These are phyloP conservation scores for Drosophila ustulata DNA, from an alignment of 2,888 invertebrate genomes.

Conservation along the genomic window DNA sequence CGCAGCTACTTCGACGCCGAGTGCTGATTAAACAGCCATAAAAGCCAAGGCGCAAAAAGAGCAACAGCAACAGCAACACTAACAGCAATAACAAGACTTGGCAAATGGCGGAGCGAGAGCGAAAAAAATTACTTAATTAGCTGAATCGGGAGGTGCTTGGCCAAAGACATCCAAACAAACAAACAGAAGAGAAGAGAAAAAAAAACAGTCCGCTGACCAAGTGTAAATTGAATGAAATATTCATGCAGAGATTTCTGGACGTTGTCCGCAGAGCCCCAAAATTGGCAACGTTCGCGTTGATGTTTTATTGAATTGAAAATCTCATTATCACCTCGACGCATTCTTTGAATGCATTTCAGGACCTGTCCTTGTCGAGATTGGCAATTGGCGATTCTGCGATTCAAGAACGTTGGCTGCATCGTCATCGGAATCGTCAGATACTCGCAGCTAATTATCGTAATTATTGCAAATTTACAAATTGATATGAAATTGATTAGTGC, in stretches of 20 bases:
- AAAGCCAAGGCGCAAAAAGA: conserved; percentile 45
- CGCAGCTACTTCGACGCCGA: conserved; percentile 42
- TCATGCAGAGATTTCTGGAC: conserved; percentile 74
- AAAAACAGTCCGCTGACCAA: conserved; percentile 35
- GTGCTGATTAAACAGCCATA: conserved; percentile 75
- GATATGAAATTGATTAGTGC: conserved; percentile 85
- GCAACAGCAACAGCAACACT: conserved; percentile 33
- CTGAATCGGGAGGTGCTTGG: conserved; percentile 43
- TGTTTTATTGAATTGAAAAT: conserved; percentile 80
- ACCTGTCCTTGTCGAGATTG: conserved; percentile 22
- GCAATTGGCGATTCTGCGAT: neutral
- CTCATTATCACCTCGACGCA: conserved; percentile 82
- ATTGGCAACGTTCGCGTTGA: conserved; percentile 65
- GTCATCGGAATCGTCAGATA: conserved; percentile 69
- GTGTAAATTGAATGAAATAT: conserved; percentile 83
- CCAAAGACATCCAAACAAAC: conserved; percentile 12
- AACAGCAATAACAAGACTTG: conserved; percentile 25
- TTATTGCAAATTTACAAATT: conserved; percentile 85
- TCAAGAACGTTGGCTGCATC: conserved; percentile 7
- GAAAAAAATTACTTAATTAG: conserved; percentile 81
- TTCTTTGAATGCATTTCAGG: conserved; percentile 76
- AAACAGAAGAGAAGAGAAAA: conserved; percentile 10
- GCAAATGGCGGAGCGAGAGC: conserved; percentile 30
- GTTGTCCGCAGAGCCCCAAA: conserved; percentile 53
- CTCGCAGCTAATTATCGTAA: conserved; percentile 84